Base-by-base conservation (phyloP, 2,797 vertebrate species). In the Sebastes iracundus region DNA sequence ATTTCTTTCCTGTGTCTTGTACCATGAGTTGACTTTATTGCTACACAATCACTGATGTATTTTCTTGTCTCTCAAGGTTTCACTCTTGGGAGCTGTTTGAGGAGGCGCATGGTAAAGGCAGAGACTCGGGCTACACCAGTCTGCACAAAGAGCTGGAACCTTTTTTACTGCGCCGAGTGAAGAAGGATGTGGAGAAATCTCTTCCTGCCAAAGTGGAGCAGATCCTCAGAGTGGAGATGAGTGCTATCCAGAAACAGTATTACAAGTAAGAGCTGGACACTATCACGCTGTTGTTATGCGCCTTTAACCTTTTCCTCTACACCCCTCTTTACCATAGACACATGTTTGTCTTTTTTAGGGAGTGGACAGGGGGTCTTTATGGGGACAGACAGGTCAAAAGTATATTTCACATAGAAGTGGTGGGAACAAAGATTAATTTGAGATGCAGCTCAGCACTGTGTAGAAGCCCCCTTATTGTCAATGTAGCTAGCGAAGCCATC, bases 111-210 rank as follows among this genome's bases (percentile, higher is more conserved):
- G 98, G 97, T 8, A 99, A 98, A 94, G 99, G 99, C 53, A 95
- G 98, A 84, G 99, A 99, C 85, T 98, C 95, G 0, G 99, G 99
- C 79, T 99, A 99, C 92, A 96, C 98, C 72, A 99, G 99, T 91
- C 97, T 99, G 74, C 99, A 99, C 92, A 99, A 98, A 92, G 99
- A 99, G 84, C 97, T 99, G 79, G 99, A 99, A 88, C 99, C 99
- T 0, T 99, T 99, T 91, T 89, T 99, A 2, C 93, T 99, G 33
- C 97, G 99, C 22, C 91, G 99, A 85, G 99, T 99, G 87, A 99
- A 99, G 93, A 99, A 99, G 92, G 99, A 99, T 58, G 99, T 99
- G 72, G 99, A 99, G 92, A 99, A 99, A 90, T 99, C 98, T 65
- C 96, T 99, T 64, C 99, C 99, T 86, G 99, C 99, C 82, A 99